phyloP scores from a whole-genome alignment of 2,113 vertebrate genomes.

The Motacilla alba region DNA sequence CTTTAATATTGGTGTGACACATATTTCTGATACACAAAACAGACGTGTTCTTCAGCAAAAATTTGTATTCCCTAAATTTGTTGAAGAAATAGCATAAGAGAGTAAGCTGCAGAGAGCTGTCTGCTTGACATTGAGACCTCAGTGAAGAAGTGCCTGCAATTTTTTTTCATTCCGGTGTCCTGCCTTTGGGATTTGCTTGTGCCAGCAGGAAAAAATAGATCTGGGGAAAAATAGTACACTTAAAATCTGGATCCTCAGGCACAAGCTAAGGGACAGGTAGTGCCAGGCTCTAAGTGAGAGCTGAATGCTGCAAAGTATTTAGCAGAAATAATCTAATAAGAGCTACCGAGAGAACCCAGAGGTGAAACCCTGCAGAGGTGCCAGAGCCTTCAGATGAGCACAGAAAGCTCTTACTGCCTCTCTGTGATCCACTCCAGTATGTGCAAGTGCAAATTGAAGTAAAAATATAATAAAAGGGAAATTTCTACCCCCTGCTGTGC shows the following conservation, averaged over 20 bases:
- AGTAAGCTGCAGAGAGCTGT: neutral
- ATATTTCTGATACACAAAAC: constrained; percentile 38
- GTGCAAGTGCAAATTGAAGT: neutral
- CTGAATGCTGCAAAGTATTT: neutral
- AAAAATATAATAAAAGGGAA: neutral
- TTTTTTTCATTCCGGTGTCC: neutral
- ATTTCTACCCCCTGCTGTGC: neutral
- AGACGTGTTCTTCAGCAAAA: constrained; percentile 21
- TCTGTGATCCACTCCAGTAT: neutral
- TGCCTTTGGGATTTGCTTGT: neutral
- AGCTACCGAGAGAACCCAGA: neutral
- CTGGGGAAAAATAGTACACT: neutral
- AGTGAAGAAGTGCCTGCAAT: neutral
- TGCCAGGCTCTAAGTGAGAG: neutral
- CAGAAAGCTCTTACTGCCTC: neutral
- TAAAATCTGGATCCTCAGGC: neutral
- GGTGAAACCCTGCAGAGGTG: neutral
- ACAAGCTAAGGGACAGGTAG: neutral
- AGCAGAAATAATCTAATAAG: neutral
- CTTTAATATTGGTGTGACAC: neutral
- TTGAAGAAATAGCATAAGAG: neutral
- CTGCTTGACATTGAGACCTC: neutral
- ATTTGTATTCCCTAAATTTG: neutral
- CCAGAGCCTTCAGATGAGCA: neutral
- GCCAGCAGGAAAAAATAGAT: neutral